phyloP scores from a whole-genome alignment of 1,140 invertebrate genomes.

The Mercenaria mercenaria region DNA sequence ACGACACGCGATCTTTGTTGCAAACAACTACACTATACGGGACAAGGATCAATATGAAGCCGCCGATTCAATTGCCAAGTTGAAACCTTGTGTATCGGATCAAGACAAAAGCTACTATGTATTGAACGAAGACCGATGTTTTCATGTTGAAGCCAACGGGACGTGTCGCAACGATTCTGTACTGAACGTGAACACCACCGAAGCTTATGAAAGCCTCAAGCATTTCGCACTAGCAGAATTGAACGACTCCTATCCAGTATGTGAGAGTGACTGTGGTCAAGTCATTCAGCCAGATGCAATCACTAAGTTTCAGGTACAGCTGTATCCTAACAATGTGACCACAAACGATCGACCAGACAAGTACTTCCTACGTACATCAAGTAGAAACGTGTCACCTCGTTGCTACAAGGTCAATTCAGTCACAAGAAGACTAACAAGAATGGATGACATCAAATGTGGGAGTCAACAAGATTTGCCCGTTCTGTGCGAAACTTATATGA shows the following conservation, averaged over 20 bases:
- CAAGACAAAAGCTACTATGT: background rate
- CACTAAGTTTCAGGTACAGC: background rate
- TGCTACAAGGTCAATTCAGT: background rate
- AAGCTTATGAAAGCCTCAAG: background rate
- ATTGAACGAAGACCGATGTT: background rate
- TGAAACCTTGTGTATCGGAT: background rate
- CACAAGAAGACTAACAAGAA: background rate
- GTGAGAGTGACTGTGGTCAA: background rate
- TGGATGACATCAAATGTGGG: background rate
- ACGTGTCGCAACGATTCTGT: background rate
- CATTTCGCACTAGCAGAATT: background rate
- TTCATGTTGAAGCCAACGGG: background rate
- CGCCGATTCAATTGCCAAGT: background rate
- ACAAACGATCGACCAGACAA: background rate
- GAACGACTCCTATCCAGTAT: background rate
- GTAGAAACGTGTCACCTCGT: background rate
- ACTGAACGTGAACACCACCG: background rate
- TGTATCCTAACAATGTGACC: background rate
- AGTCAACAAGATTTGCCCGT: background rate
- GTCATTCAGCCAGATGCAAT: background rate
- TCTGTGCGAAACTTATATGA: background rate
- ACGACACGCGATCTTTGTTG: background rate
- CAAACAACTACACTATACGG: background rate
- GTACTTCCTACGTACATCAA: background rate
- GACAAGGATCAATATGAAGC: background rate